Evolutionary conservation across 2,113 vertebrate genomes (phyloP).

Genomic region (Bathybates hornii): DNA sequence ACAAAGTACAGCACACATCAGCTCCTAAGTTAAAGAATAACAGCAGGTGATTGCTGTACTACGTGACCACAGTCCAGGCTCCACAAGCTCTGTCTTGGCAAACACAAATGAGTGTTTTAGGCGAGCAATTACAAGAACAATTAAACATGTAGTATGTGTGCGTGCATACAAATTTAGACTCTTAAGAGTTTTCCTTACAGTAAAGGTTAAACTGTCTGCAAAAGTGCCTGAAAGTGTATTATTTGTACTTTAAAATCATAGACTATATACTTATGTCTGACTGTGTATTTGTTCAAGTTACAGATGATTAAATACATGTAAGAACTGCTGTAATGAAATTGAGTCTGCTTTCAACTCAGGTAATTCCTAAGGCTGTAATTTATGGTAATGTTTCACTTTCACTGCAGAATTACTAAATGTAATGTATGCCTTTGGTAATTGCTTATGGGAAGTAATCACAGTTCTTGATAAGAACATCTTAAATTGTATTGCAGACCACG

Average conservation of each 20-base stretch:
- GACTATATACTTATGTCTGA: neutral
- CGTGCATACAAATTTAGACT: neutral
- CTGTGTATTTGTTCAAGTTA: neutral
- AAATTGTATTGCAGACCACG: neutral
- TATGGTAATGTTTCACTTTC: neutral
- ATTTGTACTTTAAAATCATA: neutral
- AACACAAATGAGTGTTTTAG: neutral
- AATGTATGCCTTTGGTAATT: neutral
- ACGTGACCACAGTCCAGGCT: neutral
- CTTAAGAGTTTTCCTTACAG: neutral
- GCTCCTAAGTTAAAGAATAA: slow-evolving; percentile 59
- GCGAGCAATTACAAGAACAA: neutral
- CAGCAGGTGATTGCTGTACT: slow-evolving; percentile 48
- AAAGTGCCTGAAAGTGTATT: neutral
- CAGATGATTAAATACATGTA: neutral
- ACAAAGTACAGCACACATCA: slow-evolving; percentile 47
- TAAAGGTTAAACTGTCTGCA: neutral
- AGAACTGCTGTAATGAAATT: neutral
- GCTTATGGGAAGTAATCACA: neutral
- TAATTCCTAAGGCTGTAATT: neutral
- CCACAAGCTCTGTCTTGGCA: neutral
- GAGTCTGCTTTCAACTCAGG: neutral
- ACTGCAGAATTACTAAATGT: neutral
- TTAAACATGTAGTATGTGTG: neutral
- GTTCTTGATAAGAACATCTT: neutral